Evolutionary conservation across 2,113 vertebrate species (phyloP), one percentile per base, ranked within the genome.

Genomic region (Plecotus auritus): DNA sequence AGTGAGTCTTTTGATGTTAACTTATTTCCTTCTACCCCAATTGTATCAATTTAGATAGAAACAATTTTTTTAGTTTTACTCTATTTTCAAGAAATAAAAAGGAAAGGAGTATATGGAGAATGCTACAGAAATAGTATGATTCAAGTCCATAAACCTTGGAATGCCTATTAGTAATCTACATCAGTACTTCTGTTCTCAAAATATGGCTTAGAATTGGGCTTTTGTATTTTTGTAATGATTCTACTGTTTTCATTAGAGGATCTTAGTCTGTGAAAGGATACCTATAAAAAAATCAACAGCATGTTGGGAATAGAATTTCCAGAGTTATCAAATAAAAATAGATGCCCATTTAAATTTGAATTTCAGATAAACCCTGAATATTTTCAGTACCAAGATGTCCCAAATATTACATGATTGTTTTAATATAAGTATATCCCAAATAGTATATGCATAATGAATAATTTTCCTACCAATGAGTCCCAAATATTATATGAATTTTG

Each of bases 311-410:
- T 73, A 67, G n/a, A 51, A 56, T 56, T 86, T 16, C 35, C 80
- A 85, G 35, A 61, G 37, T 81, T 82, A 88, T 59, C 54, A 88
- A 87, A 84, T 85, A 56, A 85, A 91, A 91, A 61, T 92, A 51
- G 35, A 59, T 91, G 10, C 7, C 51, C n/a, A 95, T 23, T 92
- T 83, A 87, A 90, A 86, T 61, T 51, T 83, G 45, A 90, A 92
- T 73, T 94, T 90, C 61, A 91, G 11, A 56, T 51, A 91, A 88
- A 64, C 23, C 32, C 11, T 64, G 45, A 81, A 72, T 85, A 77
- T 16, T 37, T 59, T 91, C 70, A 45, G 23, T 90, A 70, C 85
- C 40, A 70, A 13, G 8, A 2, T 89, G 17, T 81, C 22, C 47
- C 23, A 83, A 26, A 54, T 69, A 74, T 42, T 69, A 92, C 74